Evolutionary conservation across 2,888 invertebrate genomes (phyloP).

Genomic region (Cryptophagus acutangulus): DNA sequence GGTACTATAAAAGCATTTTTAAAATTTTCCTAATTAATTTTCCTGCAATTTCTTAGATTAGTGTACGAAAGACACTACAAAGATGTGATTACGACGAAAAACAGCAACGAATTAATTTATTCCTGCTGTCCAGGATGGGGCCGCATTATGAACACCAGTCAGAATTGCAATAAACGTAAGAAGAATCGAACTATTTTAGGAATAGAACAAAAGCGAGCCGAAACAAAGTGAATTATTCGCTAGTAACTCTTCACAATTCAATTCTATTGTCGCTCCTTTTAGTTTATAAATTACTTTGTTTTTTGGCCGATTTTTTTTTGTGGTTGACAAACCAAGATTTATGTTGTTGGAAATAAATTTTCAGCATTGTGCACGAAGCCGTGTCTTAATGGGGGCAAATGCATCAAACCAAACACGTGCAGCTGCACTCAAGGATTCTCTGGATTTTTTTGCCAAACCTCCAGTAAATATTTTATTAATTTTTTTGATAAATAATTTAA

Average conservation of each 20-base stretch:
- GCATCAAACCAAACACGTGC: constrained; percentile 56
- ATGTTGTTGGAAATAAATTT: no score
- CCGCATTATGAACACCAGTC: constrained; percentile 51
- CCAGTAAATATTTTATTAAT: no score
- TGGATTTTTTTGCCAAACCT: no score
- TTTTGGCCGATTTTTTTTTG: neutral
- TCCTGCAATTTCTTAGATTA: constrained; percentile 34
- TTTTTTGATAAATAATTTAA: no score
- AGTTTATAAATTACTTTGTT: neutral
- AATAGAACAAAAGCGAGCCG: neutral
- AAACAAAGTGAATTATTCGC: neutral
- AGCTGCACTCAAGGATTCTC: constrained; percentile 55
- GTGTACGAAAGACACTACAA: constrained; percentile 53
- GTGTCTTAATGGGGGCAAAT: constrained; percentile 60
- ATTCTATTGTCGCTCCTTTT: neutral
- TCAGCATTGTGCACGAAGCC: constrained; percentile 53
- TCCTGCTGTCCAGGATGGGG: constrained; percentile 61
- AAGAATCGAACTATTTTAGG: constrained; percentile 19
- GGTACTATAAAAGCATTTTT: constrained; percentile 32
- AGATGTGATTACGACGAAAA: constrained; percentile 47
- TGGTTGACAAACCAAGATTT: no score
- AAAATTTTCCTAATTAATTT: neutral
- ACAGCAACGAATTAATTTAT: constrained; percentile 49
- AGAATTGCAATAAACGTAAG: constrained; percentile 61
- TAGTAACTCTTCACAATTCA: neutral